Percentiles rank a stretch among this genome's conserved stretches.
These are phyloP conservation scores for Eurois occulta DNA, from an alignment of 2,888 invertebrate species.

Conservation along the genomic window DNA sequence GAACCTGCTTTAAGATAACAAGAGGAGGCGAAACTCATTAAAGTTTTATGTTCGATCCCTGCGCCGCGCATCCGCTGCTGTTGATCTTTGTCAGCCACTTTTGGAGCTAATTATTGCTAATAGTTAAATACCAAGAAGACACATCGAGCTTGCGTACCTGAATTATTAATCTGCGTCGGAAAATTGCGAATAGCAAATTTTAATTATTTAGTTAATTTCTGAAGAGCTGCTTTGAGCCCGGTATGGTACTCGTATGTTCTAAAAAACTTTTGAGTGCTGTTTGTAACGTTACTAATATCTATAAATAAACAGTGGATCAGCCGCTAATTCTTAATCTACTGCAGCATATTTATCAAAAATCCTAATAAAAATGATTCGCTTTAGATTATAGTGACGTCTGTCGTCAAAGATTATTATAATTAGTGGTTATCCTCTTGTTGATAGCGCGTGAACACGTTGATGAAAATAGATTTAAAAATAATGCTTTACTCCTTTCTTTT, in stretches of 20 bases:
- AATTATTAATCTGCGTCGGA: slow-evolving; percentile 34
- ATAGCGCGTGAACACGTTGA: slow-evolving; percentile 10
- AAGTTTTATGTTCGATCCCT: slow-evolving; percentile 85
- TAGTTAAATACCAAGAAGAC: slow-evolving; percentile 61
- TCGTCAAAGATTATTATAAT: slow-evolving; percentile 45
- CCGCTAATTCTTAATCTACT: slow-evolving; percentile 10
- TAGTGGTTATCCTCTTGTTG: slow-evolving; percentile 10
- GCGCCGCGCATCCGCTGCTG: slow-evolving; percentile 71
- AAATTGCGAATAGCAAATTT: slow-evolving; percentile 2
- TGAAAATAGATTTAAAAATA: neutral
- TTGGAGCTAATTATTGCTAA: slow-evolving; percentile 76
- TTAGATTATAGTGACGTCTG: slow-evolving; percentile 21
- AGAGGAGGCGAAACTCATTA: slow-evolving; percentile 87
- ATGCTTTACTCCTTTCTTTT: neutral
- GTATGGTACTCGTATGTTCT: neutral
- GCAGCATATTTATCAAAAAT: slow-evolving; percentile 20
- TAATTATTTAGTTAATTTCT: slow-evolving; percentile 3
- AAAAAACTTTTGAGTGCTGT: neutral
- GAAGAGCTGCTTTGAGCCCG: neutral
- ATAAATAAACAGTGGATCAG: neutral
- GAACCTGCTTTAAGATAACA: slow-evolving; percentile 85
- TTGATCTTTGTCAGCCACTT: slow-evolving; percentile 79
- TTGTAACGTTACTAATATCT: neutral
- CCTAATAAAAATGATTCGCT: slow-evolving; percentile 5
- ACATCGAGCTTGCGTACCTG: slow-evolving; percentile 12